A percentile compares a stretch with the other conserved stretches of the same genome.
These are phyloP conservation scores for Brachypteracias leptosomus DNA, from an alignment of 2,113 vertebrate genomes.

Conservation along the genomic window DNA sequence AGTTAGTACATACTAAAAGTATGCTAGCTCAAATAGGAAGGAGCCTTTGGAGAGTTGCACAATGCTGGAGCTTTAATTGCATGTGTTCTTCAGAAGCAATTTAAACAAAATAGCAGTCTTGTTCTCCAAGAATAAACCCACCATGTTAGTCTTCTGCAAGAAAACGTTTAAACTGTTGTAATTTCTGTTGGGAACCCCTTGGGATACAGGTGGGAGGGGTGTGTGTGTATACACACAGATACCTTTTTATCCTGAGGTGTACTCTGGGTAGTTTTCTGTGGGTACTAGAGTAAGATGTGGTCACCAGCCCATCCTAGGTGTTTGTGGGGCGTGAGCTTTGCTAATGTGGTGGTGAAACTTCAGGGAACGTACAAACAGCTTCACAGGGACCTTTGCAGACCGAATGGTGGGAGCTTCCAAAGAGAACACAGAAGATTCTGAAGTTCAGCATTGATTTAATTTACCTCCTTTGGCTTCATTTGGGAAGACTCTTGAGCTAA, in stretches of 20 bases:
- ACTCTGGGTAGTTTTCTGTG: not conserved
- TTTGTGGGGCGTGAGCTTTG: not conserved
- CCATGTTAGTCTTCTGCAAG: not conserved
- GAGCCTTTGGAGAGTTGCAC: not conserved
- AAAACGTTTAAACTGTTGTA: not conserved
- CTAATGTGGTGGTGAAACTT: not conserved
- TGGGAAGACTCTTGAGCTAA: not conserved
- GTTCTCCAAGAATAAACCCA: not conserved
- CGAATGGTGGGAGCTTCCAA: not conserved
- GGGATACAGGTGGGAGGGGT: no score
- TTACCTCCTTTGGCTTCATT: not conserved
- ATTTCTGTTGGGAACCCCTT: not conserved
- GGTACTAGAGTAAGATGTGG: not conserved
- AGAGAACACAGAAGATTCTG: not conserved
- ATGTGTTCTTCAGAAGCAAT: not conserved
- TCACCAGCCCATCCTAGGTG: no score
- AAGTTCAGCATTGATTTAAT: not conserved
- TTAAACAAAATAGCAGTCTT: not conserved
- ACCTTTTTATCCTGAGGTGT: not conserved
- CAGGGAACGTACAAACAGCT: not conserved
- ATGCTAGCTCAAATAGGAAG: not conserved
- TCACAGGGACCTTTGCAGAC: not conserved
- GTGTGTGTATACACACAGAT: not conserved
- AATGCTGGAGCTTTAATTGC: not conserved
- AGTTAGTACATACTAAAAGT: not conserved